A percentile compares a stretch with the other conserved stretches of the same genome.
These are phyloP conservation scores for Ianthella basta DNA, from an alignment of 37 sponge, comb jelly and placozoan genomes.

Conservation along the genomic window DNA sequence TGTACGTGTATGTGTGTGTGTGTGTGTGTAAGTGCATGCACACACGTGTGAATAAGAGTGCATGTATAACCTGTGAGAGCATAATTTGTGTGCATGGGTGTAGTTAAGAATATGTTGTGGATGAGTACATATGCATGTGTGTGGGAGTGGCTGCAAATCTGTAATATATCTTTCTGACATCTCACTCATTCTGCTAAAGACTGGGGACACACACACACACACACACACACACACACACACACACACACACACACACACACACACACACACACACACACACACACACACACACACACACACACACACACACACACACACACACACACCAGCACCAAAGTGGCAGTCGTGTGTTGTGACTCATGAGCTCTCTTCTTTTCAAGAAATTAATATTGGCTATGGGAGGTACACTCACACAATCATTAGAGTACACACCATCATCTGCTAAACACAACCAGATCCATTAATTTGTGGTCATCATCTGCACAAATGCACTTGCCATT, in stretches of 20 bases:
- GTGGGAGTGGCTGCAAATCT: neutral
- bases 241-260: conserved; percentile 15
- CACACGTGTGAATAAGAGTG: too few relatives aligned
- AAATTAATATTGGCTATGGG: too few relatives aligned
- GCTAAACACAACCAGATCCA: too few relatives aligned
- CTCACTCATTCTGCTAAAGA: neutral
- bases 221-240: conserved; percentile 21
- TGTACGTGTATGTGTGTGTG: conserved; percentile 21
- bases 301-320: conserved; percentile 42
- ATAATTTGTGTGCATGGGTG: conserved; percentile 7
- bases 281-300: conserved; percentile 38
- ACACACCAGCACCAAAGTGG: conserved; percentile 35
- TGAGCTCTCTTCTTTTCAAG: too few relatives aligned
- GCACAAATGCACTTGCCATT: too few relatives aligned
- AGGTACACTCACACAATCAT: too few relatives aligned
- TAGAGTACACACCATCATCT: too few relatives aligned
- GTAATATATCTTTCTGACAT: neutral
- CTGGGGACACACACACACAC: neutral
- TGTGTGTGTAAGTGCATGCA: too few relatives aligned
- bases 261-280: conserved; percentile 38
- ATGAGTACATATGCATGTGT: conserved; percentile 3
- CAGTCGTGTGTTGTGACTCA: too few relatives aligned
- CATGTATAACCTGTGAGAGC: too few relatives aligned
- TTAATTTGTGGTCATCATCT: too few relatives aligned
- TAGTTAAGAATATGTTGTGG: neutral